A percentile compares a stretch with the other conserved stretches of the same genome.
phyloP scores from a whole-genome alignment of 2,797 vertebrate species.

The Melopsittacus undulatus region DNA sequence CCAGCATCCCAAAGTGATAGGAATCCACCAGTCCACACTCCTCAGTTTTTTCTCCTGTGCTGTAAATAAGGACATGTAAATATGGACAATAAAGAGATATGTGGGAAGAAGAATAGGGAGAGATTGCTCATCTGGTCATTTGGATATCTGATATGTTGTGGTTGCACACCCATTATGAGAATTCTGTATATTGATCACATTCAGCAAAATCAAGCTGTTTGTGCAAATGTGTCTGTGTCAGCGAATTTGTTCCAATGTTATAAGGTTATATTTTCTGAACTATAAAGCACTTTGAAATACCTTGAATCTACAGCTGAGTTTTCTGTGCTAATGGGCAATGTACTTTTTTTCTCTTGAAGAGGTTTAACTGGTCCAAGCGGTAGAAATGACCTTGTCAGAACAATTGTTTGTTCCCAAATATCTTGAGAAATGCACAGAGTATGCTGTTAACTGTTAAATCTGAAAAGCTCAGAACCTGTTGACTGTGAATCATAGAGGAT shows the following conservation, averaged over 20 bases:
- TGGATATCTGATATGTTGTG: fast-evolving
- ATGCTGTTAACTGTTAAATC: neutral
- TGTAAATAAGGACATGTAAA: neutral
- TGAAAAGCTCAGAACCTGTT: neutral
- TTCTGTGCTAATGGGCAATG: neutral
- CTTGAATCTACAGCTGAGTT: neutral
- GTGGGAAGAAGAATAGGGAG: neutral
- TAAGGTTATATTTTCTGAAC: neutral
- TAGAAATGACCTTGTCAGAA: neutral
- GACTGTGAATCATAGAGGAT: neutral
- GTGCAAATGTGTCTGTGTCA: neutral
- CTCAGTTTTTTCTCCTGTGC: neutral
- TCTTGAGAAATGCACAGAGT: neutral
- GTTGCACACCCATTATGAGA: fast-evolving
- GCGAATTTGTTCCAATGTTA: neutral
- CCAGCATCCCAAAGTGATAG: neutral
- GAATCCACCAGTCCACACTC: neutral
- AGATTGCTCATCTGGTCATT: neutral
- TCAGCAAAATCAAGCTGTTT: neutral
- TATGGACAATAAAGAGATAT: neutral
- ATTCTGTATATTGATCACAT: neutral
- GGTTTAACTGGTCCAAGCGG: neutral
- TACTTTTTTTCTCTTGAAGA: neutral
- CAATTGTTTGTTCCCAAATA: neutral
- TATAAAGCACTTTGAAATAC: neutral